Percentiles rank a stretch among this genome's conserved stretches.
Conservation (phyloP, 1,140 invertebrate species). For the Drosophila arizonae region DNA sequence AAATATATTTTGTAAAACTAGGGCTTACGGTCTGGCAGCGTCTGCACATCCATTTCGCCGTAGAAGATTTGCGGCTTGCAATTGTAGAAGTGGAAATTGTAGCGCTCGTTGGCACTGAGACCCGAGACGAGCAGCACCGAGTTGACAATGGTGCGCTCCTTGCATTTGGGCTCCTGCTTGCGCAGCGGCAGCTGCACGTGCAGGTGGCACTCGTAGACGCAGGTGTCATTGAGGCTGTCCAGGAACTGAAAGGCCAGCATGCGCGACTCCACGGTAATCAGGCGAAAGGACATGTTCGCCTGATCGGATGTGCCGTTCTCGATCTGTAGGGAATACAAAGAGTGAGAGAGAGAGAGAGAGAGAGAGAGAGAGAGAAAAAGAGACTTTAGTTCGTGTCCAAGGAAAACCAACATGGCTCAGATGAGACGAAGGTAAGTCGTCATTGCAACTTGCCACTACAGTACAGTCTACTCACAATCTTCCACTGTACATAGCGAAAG, state of each 20-base stretch:
- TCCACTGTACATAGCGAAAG: constrained; percentile 82
- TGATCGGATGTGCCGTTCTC: constrained; percentile 76
- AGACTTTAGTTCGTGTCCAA: constrained; percentile 8
- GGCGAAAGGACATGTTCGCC: constrained; percentile 68
- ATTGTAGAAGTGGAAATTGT: constrained; percentile 72
- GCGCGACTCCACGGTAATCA: constrained; percentile 71
- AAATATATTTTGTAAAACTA: neutral
- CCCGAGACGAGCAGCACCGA: constrained; percentile 64
- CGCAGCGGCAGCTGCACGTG: constrained; percentile 53
- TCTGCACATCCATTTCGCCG: constrained; percentile 71
- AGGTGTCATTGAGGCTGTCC: constrained; percentile 75
- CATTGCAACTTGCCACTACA: constrained; percentile 49
- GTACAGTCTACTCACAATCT: constrained; percentile 81
- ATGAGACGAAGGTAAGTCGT: neutral
- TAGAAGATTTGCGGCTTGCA: constrained; percentile 74
- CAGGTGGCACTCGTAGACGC: constrained; percentile 71
- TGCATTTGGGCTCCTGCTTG: constrained; percentile 66
- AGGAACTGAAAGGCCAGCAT: constrained; percentile 69
- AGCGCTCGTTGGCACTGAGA: constrained; percentile 60
- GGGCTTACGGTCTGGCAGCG: constrained; percentile 74
- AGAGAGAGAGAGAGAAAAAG: neutral
- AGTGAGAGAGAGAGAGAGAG: neutral
- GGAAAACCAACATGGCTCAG: neutral
- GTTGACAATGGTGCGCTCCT: constrained; percentile 65
- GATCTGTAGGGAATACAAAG: constrained; percentile 43